These are phyloP conservation scores for Zelostemma sp. DNA, from an alignment of 1,140 invertebrate genomes.

Conservation along the genomic window DNA sequence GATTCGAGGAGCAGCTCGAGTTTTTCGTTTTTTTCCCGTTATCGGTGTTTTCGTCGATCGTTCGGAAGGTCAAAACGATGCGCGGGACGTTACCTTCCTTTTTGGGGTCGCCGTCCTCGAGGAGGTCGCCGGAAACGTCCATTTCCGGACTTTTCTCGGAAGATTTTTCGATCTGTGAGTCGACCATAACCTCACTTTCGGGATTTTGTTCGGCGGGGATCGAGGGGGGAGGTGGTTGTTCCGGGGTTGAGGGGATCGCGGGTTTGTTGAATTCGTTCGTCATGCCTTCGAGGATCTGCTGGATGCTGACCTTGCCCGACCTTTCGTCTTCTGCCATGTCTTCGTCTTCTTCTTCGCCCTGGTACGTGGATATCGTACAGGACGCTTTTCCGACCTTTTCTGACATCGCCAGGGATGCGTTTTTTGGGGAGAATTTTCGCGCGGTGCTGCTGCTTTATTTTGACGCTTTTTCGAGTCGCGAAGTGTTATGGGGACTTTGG, in stretches of 20 bases:
- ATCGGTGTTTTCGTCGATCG: constrained; percentile 66
- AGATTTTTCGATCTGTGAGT: not conserved
- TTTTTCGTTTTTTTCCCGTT: constrained; percentile 66
- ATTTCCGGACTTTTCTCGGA: constrained; percentile 7
- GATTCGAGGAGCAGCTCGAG: constrained; percentile 64
- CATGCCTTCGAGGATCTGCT: constrained; percentile 69
- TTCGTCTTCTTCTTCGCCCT: constrained; percentile 57
- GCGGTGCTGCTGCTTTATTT: too few relatives aligned
- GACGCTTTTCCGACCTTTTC: constrained; percentile 55
- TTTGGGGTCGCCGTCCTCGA: constrained; percentile 36
- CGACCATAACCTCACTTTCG: constrained; percentile 38
- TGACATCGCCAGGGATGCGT: too few relatives aligned
- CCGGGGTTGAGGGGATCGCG: constrained; percentile 30
- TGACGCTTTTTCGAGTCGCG: too few relatives aligned
- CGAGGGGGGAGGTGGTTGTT: constrained; percentile 19
- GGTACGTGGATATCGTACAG: constrained; percentile 53
- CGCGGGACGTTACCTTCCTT: constrained; percentile 62
- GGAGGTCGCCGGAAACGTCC: constrained; percentile 5
- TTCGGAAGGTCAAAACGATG: constrained; percentile 67
- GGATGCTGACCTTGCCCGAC: constrained; percentile 62
- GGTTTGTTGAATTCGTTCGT: constrained; percentile 69
- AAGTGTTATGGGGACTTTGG: too few relatives aligned
- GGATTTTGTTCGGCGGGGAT: not conserved
- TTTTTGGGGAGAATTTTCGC: too few relatives aligned
- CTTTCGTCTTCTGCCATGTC: constrained; percentile 51